Evolutionary conservation across 2,888 invertebrate genomes (phyloP).

Genomic region (Sphaerophoria rueppellii): DNA sequence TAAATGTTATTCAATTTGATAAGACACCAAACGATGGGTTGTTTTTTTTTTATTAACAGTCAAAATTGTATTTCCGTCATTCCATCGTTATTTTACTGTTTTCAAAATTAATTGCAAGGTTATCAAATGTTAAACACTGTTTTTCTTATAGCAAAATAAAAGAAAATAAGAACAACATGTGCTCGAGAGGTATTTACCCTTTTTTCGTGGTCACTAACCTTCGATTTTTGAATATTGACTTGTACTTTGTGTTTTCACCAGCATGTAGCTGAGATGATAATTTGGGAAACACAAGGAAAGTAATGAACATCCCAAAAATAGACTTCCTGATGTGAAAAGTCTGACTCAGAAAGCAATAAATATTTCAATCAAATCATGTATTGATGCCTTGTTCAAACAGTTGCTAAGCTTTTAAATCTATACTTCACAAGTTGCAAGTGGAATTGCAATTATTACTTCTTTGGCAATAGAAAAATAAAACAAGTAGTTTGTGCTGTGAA

Average conservation of each 20-base stretch:
- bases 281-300: too few species aligned
- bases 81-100: not conserved
- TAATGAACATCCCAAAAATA: too few species aligned
- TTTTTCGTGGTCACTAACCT: slow-evolving; percentile 30
- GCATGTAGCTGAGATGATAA: not conserved
- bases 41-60: slow-evolving; percentile 15
- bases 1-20: slow-evolving; percentile 31
- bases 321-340: too few species aligned
- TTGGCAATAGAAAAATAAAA: not conserved
- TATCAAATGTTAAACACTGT: slow-evolving; percentile 12
- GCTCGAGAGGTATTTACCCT: slow-evolving; percentile 11
- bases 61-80: slow-evolving; percentile 37
- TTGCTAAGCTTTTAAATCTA: not conserved
- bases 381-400: too few species aligned
- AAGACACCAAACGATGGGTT: slow-evolving; percentile 17
- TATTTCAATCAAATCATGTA: too few species aligned
- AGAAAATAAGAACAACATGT: not conserved
- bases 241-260: not conserved
- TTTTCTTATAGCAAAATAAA: not conserved
- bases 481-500: not conserved
- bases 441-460: too few species aligned
- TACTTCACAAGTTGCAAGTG: not conserved
- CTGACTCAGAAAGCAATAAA: too few species aligned
- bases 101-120: not conserved
- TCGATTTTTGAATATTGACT: not conserved